phyloP scores from a whole-genome alignment of 2,888 invertebrate species.

The Eupithecia pulchellata region DNA sequence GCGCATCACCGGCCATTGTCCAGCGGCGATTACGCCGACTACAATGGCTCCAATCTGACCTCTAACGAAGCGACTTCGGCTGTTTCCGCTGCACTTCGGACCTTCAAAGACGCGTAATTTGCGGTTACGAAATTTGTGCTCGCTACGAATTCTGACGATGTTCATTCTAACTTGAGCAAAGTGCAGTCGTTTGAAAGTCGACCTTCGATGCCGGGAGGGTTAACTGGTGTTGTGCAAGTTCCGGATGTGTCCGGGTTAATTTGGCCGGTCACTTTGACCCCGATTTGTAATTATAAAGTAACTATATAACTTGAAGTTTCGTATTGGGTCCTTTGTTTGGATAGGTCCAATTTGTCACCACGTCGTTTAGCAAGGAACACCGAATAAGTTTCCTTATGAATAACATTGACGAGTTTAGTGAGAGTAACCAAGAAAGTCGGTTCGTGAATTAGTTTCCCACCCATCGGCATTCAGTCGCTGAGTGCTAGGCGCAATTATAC shows the following conservation, averaged over 20 bases:
- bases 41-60: constrained; percentile 79
- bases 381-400: constrained; percentile 28
- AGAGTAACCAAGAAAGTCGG: constrained; percentile 36
- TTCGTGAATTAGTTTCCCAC: constrained; percentile 35
- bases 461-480: constrained; percentile 37
- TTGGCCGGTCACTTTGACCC: constrained; percentile 59
- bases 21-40: constrained; percentile 72
- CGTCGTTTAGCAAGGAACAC: constrained; percentile 13
- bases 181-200: constrained; percentile 71
- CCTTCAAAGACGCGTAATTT: constrained; percentile 82
- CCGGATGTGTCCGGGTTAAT: constrained; percentile 59
- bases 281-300: constrained; percentile 53
- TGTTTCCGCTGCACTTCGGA: constrained; percentile 74
- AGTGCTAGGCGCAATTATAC: constrained; percentile 64
- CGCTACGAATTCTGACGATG: constrained; percentile 69
- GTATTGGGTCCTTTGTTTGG: constrained; percentile 43
- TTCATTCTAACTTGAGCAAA: constrained; percentile 58
- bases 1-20: constrained; percentile 80
- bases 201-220: constrained; percentile 57
- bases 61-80: constrained; percentile 82
- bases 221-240: constrained; percentile 65
- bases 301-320: constrained; percentile 43
- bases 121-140: constrained; percentile 76
- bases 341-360: constrained; percentile 27
- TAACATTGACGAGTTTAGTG: not conserved